Percentiles rank a stretch among this genome's conserved stretches.
These are phyloP conservation scores for Koerneria pararmatus DNA, from an alignment of 2,888 invertebrate species.

Conservation along the genomic window DNA sequence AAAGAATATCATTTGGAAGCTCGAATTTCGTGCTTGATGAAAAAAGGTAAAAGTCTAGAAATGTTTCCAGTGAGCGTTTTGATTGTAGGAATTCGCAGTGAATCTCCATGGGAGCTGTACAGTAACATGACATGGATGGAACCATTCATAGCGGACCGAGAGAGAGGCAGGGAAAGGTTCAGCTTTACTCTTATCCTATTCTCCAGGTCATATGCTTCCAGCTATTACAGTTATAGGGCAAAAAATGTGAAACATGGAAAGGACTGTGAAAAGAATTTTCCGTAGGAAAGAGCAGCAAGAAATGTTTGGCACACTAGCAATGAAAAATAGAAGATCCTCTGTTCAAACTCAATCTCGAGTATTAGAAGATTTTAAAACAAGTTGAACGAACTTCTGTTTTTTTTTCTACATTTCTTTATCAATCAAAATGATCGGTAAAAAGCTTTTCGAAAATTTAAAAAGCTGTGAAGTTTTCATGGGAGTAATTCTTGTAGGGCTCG, in stretches of 20 bases:
- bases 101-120: conserved; percentile 45
- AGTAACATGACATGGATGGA: conserved; percentile 50
- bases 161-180: conserved; percentile 15
- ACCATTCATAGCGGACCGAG: conserved; percentile 47
- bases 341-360: too few relatives aligned
- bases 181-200: background rate
- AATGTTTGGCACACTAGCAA: too few relatives aligned
- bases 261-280: too few relatives aligned
- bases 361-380: background rate
- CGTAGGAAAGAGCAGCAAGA: too few relatives aligned
- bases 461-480: too few relatives aligned
- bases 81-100: conserved; percentile 24
- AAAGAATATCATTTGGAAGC: conserved; percentile 25
- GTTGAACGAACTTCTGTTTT: background rate
- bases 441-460: background rate
- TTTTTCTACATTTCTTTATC: background rate
- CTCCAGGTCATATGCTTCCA: too few relatives aligned
- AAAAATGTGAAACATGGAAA: too few relatives aligned
- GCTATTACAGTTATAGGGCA: too few relatives aligned
- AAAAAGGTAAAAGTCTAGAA: too few relatives aligned
- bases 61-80: background rate
- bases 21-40: too few relatives aligned
- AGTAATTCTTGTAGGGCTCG: background rate
- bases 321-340: too few relatives aligned
- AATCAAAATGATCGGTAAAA: background rate